A percentile compares a stretch with the other conserved stretches of the same genome.
Conservation (phyloP, 1,140 invertebrate species). For the Apis dorsata region DNA sequence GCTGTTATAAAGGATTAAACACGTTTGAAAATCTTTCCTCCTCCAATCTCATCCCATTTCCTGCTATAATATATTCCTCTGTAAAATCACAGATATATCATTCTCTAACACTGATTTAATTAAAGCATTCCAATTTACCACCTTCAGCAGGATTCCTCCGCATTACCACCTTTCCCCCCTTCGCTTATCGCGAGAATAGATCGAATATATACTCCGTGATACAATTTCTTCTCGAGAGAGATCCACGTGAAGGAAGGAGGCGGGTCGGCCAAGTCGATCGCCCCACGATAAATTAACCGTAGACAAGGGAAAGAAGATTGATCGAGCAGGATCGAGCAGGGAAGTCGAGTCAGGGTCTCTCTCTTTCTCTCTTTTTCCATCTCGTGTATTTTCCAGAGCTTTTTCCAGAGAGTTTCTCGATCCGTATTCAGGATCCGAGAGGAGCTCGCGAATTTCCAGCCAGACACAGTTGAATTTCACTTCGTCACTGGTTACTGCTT, state of each 20-base stretch:
- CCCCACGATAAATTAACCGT: conserved; percentile 60
- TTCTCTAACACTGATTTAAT: no score
- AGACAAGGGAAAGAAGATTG: conserved; percentile 49
- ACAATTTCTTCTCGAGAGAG: conserved; percentile 21
- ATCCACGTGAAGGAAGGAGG: background rate
- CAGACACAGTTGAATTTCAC: conserved; percentile 40
- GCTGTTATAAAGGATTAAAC: no score
- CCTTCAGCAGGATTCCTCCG: no score
- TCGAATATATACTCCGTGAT: conserved; percentile 36
- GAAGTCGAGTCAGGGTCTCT: conserved; percentile 11
- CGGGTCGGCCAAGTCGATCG: conserved; percentile 32
- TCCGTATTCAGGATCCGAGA: conserved; percentile 1
- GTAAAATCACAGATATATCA: no score
- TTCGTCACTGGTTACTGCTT: conserved; percentile 23
- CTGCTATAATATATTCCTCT: no score
- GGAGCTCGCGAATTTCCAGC: background rate
- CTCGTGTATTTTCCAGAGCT: conserved; percentile 2
- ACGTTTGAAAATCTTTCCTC: no score
- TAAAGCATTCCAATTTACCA: no score
- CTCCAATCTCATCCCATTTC: no score
- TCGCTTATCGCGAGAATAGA: conserved; percentile 15
- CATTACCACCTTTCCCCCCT: no score
- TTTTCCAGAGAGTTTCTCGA: conserved; percentile 9
- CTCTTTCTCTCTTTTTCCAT: background rate
- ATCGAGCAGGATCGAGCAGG: conserved; percentile 40